Base-by-base conservation (phyloP, 1,140 invertebrate genomes). In the Sinella curviseta region DNA sequence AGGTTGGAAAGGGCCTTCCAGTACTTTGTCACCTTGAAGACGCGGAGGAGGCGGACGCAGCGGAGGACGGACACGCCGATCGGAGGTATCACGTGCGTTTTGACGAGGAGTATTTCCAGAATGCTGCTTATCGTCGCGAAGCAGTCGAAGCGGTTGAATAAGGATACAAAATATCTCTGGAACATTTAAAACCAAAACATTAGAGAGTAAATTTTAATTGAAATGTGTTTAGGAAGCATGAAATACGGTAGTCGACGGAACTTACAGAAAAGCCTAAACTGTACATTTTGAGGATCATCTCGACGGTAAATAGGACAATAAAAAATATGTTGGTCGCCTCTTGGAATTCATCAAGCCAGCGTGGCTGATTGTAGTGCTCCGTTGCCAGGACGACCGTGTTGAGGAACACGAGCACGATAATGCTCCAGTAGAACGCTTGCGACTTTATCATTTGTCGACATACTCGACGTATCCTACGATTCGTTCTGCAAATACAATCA, bases 271-370 rank as follows among this genome's bases (percentile, higher is more conserved):
- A 94, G 84, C 98, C 98, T 87, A 99, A 92, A 88, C 96, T 98
- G 90, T 99, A 99, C 97, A 99, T 98, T 89, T 99, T 99, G 76
- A 99, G 89, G 84, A 99, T 91, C 98, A 99, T 99, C 90, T 99
- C 98, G 87, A 98, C 90, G 26, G 97, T 95, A 89, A 99, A 99
- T 60, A 99, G 91, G 3, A 95, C 93, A 79, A 99, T 96, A 88
- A 99, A 99, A 88, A 99, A 95, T 85, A 97, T 92, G 87, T 99
- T 99, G 81, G 96, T 97, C 84, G 92, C 91, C 86, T 96, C 96
- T 92, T 99, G 98, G 90, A 99, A n/a, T n/a, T n/a, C n/a, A n/a
- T n/a, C n/a, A n/a, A n/a, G n/a, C n/a, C n/a, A n/a, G n/a, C n/a
- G n/a, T 99, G 95, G 94, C 88, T 99, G 98, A 70, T 91, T 87